Evolutionary conservation across 2,113 vertebrate genomes (phyloP), one percentile per base, ranked within the genome.

Genomic region (Jaculus jaculus): DNA sequence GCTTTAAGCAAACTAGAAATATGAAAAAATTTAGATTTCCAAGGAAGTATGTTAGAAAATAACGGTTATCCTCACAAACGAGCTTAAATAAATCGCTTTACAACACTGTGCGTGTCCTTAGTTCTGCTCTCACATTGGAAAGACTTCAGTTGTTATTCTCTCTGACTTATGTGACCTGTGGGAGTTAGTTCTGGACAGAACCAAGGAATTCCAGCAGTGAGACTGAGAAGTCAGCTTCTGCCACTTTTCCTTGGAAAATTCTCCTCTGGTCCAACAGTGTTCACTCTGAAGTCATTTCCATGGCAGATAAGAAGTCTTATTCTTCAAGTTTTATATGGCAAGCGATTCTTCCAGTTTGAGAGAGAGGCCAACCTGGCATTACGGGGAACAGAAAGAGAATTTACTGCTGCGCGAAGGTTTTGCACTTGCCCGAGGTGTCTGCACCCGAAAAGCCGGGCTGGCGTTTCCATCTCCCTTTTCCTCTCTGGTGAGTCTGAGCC

Each of bases 1-100:
- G 54, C 54, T 85, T 71, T 74, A 80, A 84, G 71, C 89, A 90
- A 94, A 66, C 58, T 61, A n/a, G 32, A 90, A 58, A 34, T 17
- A 32, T 5, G 23, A 18, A 17, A 17, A 47, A 86, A 72, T 15
- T 21, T 47, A 28, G 20, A 75, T 93, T 90, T 68, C 42, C 66
- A 88, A 87, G 65, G 42, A 81, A 54, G 61, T 60, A 15, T 13
- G 10, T 63, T 72, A 83, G 42, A 82, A 58, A 72, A 68, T 60
- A 47, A 69, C 66, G 42, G 74, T 63, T 91, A 82, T 72, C 65
- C 91, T 87, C 69, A 20, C n/a, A 20, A 34, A 88, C 66, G 73
- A 68, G 34, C 81, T 37, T 3, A 42, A 78, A 24, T 65, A 78
- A 87, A 63, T 65, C 39, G 34, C 34, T 58, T 77, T 80, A 68